Percentiles rank a stretch among this genome's conserved stretches.
phyloP scores from a whole-genome alignment of 2,888 invertebrate species.

The Steinernema scapterisci region DNA sequence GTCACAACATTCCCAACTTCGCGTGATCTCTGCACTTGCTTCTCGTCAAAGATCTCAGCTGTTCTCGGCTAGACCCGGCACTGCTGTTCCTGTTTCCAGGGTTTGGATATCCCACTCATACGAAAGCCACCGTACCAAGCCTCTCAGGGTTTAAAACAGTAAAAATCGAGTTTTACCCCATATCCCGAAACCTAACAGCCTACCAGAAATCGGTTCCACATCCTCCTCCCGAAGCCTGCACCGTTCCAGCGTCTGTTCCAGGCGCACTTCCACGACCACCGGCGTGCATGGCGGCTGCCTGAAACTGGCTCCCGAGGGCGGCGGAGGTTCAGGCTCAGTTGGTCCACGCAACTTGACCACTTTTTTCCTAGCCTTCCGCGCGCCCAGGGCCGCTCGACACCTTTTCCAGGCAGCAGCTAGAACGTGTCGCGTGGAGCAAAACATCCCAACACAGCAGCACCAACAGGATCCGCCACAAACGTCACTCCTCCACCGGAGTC shows the following conservation, averaged over 20 bases:
- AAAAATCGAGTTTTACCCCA: no score
- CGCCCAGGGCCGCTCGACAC: neutral
- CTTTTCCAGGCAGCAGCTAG: slow-evolving; percentile 11
- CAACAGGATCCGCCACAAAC: neutral
- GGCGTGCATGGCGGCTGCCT: neutral
- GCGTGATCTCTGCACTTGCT: neutral
- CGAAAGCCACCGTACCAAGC: no score
- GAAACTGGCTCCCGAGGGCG: neutral
- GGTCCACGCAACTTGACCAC: slow-evolving; percentile 13
- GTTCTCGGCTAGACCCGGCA: no score
- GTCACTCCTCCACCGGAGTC: no score
- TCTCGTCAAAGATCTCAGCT: no score
- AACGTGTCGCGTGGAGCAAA: slow-evolving; percentile 26
- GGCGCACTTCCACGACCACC: neutral
- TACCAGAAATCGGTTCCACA: neutral
- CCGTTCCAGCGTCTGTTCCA: no score
- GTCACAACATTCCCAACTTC: neutral
- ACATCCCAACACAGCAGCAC: neutral
- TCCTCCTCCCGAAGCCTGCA: no score
- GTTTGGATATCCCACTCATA: no score
- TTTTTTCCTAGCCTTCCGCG: neutral
- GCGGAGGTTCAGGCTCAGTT: neutral
- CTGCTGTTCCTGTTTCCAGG: no score
- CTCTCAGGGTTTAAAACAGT: no score
- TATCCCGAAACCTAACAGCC: neutral